Conservation (phyloP, 2,113 vertebrate species). For the Danionella cerebrum region DNA sequence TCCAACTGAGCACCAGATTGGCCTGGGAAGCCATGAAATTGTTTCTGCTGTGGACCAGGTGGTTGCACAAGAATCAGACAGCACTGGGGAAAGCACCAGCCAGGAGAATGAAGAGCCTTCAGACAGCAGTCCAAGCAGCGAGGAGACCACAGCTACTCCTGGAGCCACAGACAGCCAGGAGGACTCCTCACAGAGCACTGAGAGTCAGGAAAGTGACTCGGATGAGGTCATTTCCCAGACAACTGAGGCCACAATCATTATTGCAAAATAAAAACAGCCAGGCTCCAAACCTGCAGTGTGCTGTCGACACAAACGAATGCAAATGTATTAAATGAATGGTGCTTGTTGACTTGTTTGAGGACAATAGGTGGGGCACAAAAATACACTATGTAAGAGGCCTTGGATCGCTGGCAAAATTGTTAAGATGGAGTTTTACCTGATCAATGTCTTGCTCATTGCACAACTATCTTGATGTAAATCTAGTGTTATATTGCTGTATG, state of each 20-base stretch:
- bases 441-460: constrained; percentile 34
- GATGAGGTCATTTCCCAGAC: constrained; percentile 38
- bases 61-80: background rate
- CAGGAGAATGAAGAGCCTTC: constrained; percentile 45
- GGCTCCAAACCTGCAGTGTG: constrained; percentile 2
- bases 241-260: constrained; percentile 49
- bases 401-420: constrained; percentile 35
- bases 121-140: constrained; percentile 56
- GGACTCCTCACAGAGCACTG: constrained; percentile 45
- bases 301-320: constrained; percentile 26
- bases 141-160: constrained; percentile 56
- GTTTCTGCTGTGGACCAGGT: background rate
- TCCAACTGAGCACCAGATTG: constrained; percentile 34
- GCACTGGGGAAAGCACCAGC: constrained; percentile 44
- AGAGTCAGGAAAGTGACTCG: constrained; percentile 44
- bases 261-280: constrained; percentile 52
- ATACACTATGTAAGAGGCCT: background rate
- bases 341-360: background rate
- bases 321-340: background rate
- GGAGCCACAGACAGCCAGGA: constrained; percentile 52
- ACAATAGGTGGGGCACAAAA: background rate
- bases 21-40: background rate
- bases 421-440: constrained; percentile 18
- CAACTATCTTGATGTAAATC: constrained; percentile 33
- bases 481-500: constrained; percentile 40